These are phyloP conservation scores for Capitella teleta DNA, from an alignment of 1,140 invertebrate species.

Conservation along the genomic window DNA sequence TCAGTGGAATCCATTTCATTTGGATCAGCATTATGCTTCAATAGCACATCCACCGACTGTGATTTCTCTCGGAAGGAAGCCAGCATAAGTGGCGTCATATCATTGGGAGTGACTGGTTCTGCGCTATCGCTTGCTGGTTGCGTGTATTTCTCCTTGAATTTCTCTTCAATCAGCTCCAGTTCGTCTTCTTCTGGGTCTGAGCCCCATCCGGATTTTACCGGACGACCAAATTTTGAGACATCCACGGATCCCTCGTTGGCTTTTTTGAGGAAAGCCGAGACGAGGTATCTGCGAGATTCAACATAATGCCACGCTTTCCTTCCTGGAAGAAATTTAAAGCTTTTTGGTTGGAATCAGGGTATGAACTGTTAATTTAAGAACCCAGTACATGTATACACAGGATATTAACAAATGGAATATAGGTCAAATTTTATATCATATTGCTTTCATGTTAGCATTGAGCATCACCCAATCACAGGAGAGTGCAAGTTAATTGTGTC, in stretches of 20 bases:
- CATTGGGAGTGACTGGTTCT: neutral
- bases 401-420: too few relatives aligned
- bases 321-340: too few relatives aligned
- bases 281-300: neutral
- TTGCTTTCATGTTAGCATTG: too few relatives aligned
- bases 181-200: neutral
- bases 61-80: neutral
- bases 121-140: too few relatives aligned
- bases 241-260: neutral
- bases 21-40: neutral
- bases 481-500: too few relatives aligned
- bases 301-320: conserved; percentile 4
- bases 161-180: neutral
- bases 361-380: too few relatives aligned
- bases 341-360: too few relatives aligned
- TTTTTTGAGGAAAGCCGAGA: neutral
- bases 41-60: neutral
- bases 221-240: neutral
- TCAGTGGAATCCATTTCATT: neutral
- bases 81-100: conserved; percentile 2
- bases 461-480: too few relatives aligned
- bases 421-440: too few relatives aligned
- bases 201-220: conserved; percentile 5
- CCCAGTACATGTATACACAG: too few relatives aligned
- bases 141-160: neutral